These are phyloP conservation scores for Menidia beryllina DNA, from an alignment of 2,113 vertebrate species.

Conservation along the genomic window DNA sequence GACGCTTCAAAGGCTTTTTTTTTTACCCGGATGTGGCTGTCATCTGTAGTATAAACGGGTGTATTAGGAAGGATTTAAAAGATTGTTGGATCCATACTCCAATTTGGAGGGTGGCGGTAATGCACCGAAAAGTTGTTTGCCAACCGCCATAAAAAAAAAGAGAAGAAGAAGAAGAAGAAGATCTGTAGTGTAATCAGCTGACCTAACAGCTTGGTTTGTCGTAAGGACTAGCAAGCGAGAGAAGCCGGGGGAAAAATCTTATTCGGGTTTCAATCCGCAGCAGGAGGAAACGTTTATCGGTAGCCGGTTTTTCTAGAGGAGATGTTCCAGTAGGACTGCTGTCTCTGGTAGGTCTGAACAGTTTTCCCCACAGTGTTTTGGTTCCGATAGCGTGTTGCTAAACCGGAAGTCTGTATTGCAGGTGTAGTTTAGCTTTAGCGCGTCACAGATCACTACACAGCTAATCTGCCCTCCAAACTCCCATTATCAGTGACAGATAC, in stretches of 20 bases:
- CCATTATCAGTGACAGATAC: not conserved
- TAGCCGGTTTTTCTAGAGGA: not conserved
- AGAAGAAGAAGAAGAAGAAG: no score
- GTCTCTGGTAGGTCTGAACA: slow-evolving; percentile 46
- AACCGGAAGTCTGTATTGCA: slow-evolving; percentile 60
- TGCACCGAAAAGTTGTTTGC: no score
- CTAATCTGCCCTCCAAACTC: slow-evolving; percentile 14
- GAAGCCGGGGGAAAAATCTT: slow-evolving; percentile 8
- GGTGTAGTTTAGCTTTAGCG: slow-evolving; percentile 31
- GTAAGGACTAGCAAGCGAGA: slow-evolving; percentile 52
- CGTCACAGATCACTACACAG: slow-evolving; percentile 1
- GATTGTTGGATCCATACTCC: no score
- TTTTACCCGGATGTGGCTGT: slow-evolving; percentile 38
- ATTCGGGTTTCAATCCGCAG: not conserved
- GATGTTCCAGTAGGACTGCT: slow-evolving; percentile 56
- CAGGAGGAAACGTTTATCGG: not conserved
- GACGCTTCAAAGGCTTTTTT: not conserved
- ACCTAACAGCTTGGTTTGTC: slow-evolving; percentile 24
- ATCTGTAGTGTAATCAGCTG: slow-evolving; percentile 77
- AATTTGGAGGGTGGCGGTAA: no score
- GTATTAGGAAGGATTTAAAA: no score
- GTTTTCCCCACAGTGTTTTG: slow-evolving; percentile 7
- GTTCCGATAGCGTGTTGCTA: slow-evolving; percentile 32
- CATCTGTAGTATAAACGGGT: no score
- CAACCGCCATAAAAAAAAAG: no score